phyloP scores from a whole-genome alignment of 2,113 vertebrate genomes.

The Salvelinus fontinalis region DNA sequence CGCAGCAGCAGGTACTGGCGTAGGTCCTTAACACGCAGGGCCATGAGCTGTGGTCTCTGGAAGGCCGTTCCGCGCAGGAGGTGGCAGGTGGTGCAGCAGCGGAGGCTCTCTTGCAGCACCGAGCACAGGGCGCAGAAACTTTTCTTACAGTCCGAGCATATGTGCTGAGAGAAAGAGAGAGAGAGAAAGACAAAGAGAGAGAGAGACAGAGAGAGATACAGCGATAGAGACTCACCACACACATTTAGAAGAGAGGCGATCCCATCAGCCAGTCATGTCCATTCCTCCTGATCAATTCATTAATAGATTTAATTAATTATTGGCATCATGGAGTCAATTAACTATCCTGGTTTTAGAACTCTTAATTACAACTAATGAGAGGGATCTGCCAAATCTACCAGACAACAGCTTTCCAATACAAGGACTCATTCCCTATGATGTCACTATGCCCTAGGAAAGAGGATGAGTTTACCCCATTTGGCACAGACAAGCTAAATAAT shows the following conservation, averaged over 20 bases:
- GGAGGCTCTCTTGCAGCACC: conserved; percentile 85
- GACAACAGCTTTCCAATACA: conserved; percentile 9
- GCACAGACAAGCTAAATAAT: conserved; percentile 12
- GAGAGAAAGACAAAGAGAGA: not conserved
- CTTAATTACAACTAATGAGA: not conserved
- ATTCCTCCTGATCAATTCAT: not conserved
- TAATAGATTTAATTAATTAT: not conserved
- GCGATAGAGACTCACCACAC: not conserved
- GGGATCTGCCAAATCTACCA: not conserved
- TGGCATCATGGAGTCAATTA: not conserved
- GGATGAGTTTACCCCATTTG: not conserved
- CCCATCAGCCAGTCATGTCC: not conserved
- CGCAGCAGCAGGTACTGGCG: conserved; percentile 92
- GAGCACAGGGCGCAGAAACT: conserved; percentile 94
- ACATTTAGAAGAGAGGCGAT: not conserved
- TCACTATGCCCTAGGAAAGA: conserved; percentile 15
- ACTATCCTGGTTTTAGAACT: not conserved
- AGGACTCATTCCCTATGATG: not conserved
- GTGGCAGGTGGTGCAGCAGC: conserved; percentile 90
- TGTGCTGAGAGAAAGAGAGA: conserved; percentile 73
- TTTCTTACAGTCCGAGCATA: conserved; percentile 95
- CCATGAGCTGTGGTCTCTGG: conserved; percentile 90
- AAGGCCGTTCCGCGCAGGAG: conserved; percentile 89
- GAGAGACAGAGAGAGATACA: not conserved
- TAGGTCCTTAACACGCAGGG: conserved; percentile 91